Evolutionary conservation across 2,888 invertebrate genomes (phyloP), one percentile per base, ranked within the genome.

Genomic region (Drosophila rellima): DNA sequence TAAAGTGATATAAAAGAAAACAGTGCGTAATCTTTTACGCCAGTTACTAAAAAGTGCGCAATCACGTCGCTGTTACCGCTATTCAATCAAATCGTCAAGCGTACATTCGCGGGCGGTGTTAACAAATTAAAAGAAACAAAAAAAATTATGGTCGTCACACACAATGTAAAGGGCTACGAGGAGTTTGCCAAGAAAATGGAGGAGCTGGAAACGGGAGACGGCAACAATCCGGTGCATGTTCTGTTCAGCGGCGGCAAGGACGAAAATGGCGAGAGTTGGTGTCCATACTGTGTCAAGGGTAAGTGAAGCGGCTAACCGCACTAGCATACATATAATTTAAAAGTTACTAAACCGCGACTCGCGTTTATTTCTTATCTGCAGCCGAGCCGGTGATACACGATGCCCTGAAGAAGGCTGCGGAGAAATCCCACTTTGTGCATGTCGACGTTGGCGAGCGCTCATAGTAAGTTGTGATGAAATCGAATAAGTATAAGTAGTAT

Each of bases 211-310:
- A 77, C 60, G 5, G 59, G 64, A 6, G 76, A 73, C 7, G 71
- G 80, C 13, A 90, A 90, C 17, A 87, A 91, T 67, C 76, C 88
- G 3, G 92, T 93, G 33, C 92, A 93, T 82, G 90, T 93, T 0
- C 81, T 93, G 0, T 93, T 93, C 67, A 92, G 92, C 45, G 93
- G 93, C 8, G 92, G 92, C 29, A 93, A 93, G 76, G 89, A 91
- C 31, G 92, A 93, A 63, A 91, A 94, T 78, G 97, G 97, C 0
- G 92, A 94, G 60, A 98, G 97, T 91, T 98, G 98, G 98, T 98
- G 98, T 89, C 95, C 96, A 0, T 98, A 98, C 91, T 98, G 98
- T 92, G 95, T 96, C 13, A 94, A 94, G 93, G 97, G 97, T 97
- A 94, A 93, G 91, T 80, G 5, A n/a, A 35, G 42, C 18, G 61